A percentile compares a stretch with the other conserved stretches of the same genome.
Evolutionary conservation across 64 coral and sea anemone species (phyloP).

Genomic region (Exaiptasia diaphana): DNA sequence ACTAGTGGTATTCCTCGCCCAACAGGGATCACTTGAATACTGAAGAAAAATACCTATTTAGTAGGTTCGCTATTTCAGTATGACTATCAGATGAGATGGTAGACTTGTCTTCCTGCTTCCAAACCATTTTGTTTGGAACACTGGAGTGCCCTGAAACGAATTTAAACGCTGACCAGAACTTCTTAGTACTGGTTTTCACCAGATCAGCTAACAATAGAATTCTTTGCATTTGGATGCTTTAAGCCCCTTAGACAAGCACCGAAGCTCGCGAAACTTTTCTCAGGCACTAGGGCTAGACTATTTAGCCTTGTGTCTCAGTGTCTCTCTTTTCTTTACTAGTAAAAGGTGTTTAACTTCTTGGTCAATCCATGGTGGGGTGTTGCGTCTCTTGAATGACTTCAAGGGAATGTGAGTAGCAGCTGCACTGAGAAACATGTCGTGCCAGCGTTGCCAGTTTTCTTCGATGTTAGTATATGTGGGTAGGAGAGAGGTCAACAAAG

Average conservation of each 20-base stretch:
- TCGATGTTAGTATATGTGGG: background rate
- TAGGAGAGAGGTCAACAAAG: background rate
- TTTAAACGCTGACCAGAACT: conserved; percentile 12
- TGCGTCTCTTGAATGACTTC: background rate
- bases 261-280: background rate
- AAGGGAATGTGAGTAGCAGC: conserved; percentile 9
- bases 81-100: background rate
- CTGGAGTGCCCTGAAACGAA: background rate
- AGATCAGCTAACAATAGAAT: background rate
- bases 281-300: background rate
- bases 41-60: conserved; percentile 2
- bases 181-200: background rate
- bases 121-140: background rate
- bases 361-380: conserved; percentile 42
- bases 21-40: background rate
- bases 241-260: background rate
- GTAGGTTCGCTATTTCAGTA: background rate
- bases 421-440: conserved; percentile 4
- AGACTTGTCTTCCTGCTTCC: background rate
- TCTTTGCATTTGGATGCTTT: conserved; percentile 21
- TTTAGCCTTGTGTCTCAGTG: conserved; percentile 8
- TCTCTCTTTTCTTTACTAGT: conserved; percentile 48
- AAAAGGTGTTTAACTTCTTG: conserved; percentile 35
- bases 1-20: background rate
- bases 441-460: conserved; percentile 22